Conservation (phyloP, 2,113 vertebrate genomes). For the Indri indri region DNA sequence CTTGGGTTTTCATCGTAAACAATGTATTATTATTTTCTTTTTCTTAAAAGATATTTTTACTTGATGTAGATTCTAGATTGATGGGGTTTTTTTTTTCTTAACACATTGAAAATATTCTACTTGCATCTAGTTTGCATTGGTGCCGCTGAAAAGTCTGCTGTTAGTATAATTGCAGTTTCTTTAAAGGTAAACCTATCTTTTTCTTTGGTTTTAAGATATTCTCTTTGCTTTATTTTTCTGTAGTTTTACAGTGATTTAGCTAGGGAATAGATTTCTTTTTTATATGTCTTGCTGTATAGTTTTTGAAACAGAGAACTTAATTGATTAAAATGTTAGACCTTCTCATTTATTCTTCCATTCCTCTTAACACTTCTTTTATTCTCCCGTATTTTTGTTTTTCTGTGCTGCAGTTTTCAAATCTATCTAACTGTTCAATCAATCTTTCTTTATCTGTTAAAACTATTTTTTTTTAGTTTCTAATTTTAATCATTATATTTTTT, state of each 20-base stretch:
- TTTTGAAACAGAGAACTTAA: background rate
- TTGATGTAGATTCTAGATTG: background rate
- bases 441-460: background rate
- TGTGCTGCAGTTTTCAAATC: background rate
- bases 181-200: background rate
- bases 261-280: background rate
- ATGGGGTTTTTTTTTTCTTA: background rate
- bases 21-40: background rate
- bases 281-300: background rate
- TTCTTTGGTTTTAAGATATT: background rate
- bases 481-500: background rate
- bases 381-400: background rate
- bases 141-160: background rate
- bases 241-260: background rate
- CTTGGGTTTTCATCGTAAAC: background rate
- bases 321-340: background rate
- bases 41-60: constrained; percentile 16
- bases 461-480: background rate
- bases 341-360: background rate
- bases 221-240: background rate
- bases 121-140: background rate
- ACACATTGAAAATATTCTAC: background rate
- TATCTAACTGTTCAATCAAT: background rate
- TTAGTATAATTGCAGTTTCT: background rate
- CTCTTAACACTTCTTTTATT: background rate